Evolutionary conservation across 2,888 invertebrate genomes (phyloP).

Genomic region (Agrochola circellaris): DNA sequence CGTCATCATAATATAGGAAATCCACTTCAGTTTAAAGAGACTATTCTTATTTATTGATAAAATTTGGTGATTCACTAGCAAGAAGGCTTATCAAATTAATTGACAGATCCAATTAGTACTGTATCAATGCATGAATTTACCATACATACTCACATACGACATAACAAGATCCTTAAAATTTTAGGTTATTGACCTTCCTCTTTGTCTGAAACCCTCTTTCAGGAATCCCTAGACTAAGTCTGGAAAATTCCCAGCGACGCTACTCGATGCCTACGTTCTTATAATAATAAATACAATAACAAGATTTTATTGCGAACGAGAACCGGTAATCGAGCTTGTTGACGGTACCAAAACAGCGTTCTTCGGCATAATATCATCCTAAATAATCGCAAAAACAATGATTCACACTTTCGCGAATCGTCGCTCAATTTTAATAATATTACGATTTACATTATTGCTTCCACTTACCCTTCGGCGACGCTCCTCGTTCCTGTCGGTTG

Average conservation of each 20-base stretch:
- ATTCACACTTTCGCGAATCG: conserved; percentile 63
- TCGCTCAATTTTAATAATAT: conserved; percentile 17
- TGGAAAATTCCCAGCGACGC: conserved; percentile 66
- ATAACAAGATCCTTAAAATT: not conserved
- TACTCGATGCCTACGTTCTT: conserved; percentile 59
- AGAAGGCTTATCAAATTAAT: conserved; percentile 1
- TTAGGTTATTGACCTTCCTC: conserved; percentile 15
- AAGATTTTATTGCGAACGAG: conserved; percentile 14
- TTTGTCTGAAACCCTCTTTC: conserved; percentile 44
- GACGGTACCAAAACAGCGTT: conserved; percentile 37
- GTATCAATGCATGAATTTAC: not conserved
- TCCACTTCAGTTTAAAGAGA: not conserved
- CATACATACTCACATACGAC: not conserved
- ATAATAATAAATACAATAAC: conserved; percentile 6
- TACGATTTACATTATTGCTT: conserved; percentile 8
- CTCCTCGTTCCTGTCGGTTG: conserved; percentile 86
- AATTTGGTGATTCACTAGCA: conserved; percentile 35
- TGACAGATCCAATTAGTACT: conserved; percentile 44
- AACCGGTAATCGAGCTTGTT: conserved; percentile 66
- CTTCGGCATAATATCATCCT: conserved; percentile 50
- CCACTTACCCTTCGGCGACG: conserved; percentile 86
- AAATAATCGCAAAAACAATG: conserved; percentile 74
- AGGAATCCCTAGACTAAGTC: conserved; percentile 38
- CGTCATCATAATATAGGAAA: not conserved
- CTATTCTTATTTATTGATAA: conserved; percentile 25